These are phyloP conservation scores for Clistopyga incitator DNA, from an alignment of 2,888 invertebrate species.

Conservation along the genomic window DNA sequence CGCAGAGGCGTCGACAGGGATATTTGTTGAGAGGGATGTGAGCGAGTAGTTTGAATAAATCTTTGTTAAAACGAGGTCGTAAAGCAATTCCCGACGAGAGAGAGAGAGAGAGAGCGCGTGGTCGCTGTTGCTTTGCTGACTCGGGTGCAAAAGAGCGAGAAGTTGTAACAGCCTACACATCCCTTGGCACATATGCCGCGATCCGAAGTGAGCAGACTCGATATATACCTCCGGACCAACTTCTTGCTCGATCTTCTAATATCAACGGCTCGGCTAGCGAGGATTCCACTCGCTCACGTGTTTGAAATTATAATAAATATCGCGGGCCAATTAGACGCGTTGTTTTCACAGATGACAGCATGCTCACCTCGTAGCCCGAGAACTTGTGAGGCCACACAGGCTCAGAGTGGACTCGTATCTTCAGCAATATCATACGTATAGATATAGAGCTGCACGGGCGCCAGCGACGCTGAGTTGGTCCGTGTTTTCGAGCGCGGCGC, in stretches of 20 bases:
- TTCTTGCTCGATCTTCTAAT: slow-evolving; percentile 40
- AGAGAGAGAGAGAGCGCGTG: slow-evolving; percentile 32
- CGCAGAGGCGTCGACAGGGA: not conserved
- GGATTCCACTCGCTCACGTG: slow-evolving; percentile 73
- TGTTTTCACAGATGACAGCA: slow-evolving; percentile 83
- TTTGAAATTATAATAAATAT: slow-evolving; percentile 82
- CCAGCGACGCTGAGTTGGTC: slow-evolving; percentile 22
- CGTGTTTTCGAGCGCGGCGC: slow-evolving; percentile 69
- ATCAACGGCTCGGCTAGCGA: slow-evolving; percentile 17
- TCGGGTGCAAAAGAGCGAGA: slow-evolving; percentile 26
- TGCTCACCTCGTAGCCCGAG: slow-evolving; percentile 59
- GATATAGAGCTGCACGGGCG: slow-evolving; percentile 13
- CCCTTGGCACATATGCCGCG: slow-evolving; percentile 21
- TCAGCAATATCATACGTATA: slow-evolving; percentile 6
- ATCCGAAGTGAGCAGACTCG: not conserved
- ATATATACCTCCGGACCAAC: slow-evolving; percentile 47
- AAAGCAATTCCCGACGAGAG: slow-evolving; percentile 66
- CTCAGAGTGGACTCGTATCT: slow-evolving; percentile 24
- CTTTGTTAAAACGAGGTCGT: slow-evolving; percentile 72
- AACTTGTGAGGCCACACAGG: slow-evolving; percentile 19
- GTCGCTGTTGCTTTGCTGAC: slow-evolving; percentile 31
- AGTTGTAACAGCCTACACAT: slow-evolving; percentile 8
- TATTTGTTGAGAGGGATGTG: slow-evolving; percentile 41
- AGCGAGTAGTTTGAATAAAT: slow-evolving; percentile 69
- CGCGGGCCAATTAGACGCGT: slow-evolving; percentile 75